phyloP scores from a whole-genome alignment of 2,113 vertebrate genomes.

The western clawed frog (Xenopus tropicalis) region UCB_Xtro_10.0 CM004446.2:35715501-35716000 shows the following conservation, averaged over 20 bases:
- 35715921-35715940: background rate
- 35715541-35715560: conserved; percentile 57
- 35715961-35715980: conserved; percentile 8
- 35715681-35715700: conserved; percentile 49
- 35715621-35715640: conserved; percentile 63
- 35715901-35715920: conserved; percentile 5
- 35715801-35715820: conserved; percentile 33
- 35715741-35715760: conserved; percentile 46
- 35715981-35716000: no score
- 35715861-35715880: conserved; percentile 24
- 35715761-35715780: conserved; percentile 42
- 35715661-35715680: conserved; percentile 63
- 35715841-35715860: conserved; percentile 34
- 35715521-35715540: conserved; percentile 49
- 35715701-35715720: conserved; percentile 45
- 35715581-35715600: conserved; percentile 67
- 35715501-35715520: conserved; percentile 56
- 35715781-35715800: conserved; percentile 37
- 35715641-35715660: conserved; percentile 60
- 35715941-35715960: conserved; percentile 1
- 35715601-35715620: conserved; percentile 58
- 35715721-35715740: conserved; percentile 41
- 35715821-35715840: conserved; percentile 42
- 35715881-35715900: conserved; percentile 40
- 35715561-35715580: conserved; percentile 57